Conservation (phyloP, 1,140 invertebrate species). For the Drosophila triauraria region DNA sequence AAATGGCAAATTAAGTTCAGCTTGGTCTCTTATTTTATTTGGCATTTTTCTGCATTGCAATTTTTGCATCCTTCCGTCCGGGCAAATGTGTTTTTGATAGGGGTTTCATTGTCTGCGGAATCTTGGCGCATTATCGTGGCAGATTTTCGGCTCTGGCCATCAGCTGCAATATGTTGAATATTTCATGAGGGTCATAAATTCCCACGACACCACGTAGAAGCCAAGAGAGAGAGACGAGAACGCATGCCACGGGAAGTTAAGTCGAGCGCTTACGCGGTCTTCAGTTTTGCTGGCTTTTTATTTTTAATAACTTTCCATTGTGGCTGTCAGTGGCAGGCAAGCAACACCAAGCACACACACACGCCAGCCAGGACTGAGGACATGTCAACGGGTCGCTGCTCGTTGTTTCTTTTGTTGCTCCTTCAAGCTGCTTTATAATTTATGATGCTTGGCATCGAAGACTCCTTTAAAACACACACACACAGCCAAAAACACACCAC, state of each 20-base stretch:
- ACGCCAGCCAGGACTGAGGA: slow-evolving; percentile 48
- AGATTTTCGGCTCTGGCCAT: slow-evolving; percentile 51
- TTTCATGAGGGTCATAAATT: slow-evolving; percentile 76
- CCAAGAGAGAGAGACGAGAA: background rate
- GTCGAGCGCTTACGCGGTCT: slow-evolving; percentile 45
- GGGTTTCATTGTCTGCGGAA: slow-evolving; percentile 53
- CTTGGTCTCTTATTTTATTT: slow-evolving; percentile 16
- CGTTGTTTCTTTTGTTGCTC: slow-evolving; percentile 45
- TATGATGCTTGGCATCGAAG: slow-evolving; percentile 79
- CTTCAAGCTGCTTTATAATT: slow-evolving; percentile 79
- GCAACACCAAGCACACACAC: slow-evolving; percentile 20
- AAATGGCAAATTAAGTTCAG: slow-evolving; percentile 73
- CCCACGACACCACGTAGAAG: slow-evolving; percentile 12
- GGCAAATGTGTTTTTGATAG: slow-evolving; percentile 74
- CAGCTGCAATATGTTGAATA: slow-evolving; percentile 64
- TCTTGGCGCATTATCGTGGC: slow-evolving; percentile 65
- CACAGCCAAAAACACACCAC: background rate
- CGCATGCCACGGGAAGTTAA: slow-evolving; percentile 13
- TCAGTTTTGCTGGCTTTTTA: slow-evolving; percentile 60
- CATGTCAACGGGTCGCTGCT: slow-evolving; percentile 57
- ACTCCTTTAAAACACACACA: slow-evolving; percentile 29
- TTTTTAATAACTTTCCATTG: slow-evolving; percentile 78
- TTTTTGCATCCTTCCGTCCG: slow-evolving; percentile 22
- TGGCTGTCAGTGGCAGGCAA: slow-evolving; percentile 71
- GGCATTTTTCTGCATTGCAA: slow-evolving; percentile 8